Evolutionary conservation across 2,888 invertebrate species (phyloP).

Genomic region (Bellardia pandia): DNA sequence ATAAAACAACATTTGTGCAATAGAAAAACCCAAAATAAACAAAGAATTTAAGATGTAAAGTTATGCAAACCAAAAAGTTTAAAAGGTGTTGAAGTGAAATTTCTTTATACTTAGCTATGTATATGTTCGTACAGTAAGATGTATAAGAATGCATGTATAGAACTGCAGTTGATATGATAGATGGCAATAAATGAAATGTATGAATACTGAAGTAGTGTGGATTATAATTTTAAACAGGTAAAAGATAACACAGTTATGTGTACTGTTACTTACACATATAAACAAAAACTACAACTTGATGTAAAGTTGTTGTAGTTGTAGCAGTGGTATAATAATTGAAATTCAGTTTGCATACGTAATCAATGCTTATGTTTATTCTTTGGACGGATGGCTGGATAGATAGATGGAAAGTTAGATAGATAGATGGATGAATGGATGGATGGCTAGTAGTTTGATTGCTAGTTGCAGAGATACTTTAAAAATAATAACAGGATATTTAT

Average conservation of each 20-base stretch:
- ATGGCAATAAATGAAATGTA: slow-evolving; percentile 46
- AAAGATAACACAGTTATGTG: slow-evolving; percentile 8
- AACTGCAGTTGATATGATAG: slow-evolving; percentile 28
- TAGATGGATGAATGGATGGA: slow-evolving; percentile 26
- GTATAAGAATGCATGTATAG: background rate
- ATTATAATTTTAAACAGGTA: slow-evolving; percentile 65
- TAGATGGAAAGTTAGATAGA: slow-evolving; percentile 13
- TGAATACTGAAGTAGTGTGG: slow-evolving; percentile 54
- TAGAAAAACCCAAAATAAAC: background rate
- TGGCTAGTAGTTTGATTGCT: slow-evolving; percentile 34
- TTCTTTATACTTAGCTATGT: background rate
- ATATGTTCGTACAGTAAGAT: background rate
- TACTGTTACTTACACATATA: background rate
- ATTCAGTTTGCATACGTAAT: slow-evolving; percentile 72
- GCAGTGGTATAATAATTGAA: slow-evolving; percentile 64
- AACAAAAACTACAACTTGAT: slow-evolving; percentile 9
- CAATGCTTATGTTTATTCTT: slow-evolving; percentile 70
- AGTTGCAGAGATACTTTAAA: slow-evolving; percentile 2
- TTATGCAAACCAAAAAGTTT: slow-evolving; percentile 8
- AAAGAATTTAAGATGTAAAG: background rate
- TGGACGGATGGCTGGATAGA: slow-evolving; percentile 38
- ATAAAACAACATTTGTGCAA: background rate
- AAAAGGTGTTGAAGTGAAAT: slow-evolving; percentile 60
- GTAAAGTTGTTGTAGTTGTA: background rate
- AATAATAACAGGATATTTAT: background rate